These are phyloP conservation scores for Cettia cetti DNA, from an alignment of 2,113 vertebrate species.

Conservation along the genomic window DNA sequence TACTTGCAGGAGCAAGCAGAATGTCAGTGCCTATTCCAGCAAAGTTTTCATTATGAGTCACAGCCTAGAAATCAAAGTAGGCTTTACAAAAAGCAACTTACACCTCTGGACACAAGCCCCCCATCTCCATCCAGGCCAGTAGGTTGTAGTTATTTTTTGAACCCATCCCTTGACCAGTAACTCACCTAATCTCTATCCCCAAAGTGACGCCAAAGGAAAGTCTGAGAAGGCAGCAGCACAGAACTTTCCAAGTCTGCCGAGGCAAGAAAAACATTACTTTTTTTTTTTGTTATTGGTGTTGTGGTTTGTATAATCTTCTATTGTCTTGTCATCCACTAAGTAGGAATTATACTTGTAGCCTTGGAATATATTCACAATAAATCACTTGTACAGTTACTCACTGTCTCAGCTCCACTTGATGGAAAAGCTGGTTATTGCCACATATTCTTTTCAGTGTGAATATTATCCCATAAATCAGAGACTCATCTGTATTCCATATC, in stretches of 20 bases:
- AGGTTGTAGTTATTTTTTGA: slow-evolving; percentile 16
- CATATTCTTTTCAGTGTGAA: not conserved
- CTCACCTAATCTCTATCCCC: slow-evolving; percentile 65
- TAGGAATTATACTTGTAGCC: slow-evolving; percentile 1
- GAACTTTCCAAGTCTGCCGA: slow-evolving; percentile 42
- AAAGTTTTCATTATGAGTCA: not conserved
- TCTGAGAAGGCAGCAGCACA: slow-evolving; percentile 48
- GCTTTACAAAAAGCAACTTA: not conserved
- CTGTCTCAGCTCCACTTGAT: slow-evolving; percentile 7
- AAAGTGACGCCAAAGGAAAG: slow-evolving; percentile 64
- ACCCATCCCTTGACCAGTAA: slow-evolving; percentile 53
- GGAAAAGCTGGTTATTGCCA: slow-evolving; percentile 26
- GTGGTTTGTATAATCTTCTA: slow-evolving; percentile 43
- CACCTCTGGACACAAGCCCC: not conserved
- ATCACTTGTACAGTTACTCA: not conserved
- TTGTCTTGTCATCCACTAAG: slow-evolving; percentile 58
- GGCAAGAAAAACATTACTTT: slow-evolving; percentile 57
- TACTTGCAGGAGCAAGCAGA: not conserved
- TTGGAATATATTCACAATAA: slow-evolving; percentile 11
- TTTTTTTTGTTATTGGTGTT: slow-evolving; percentile 44
- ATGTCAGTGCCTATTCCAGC: not conserved
- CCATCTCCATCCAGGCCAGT: not conserved
- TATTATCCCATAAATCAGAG: slow-evolving; percentile 25
- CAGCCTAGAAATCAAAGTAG: not conserved
- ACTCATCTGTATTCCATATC: not conserved